Evolutionary conservation across 1,140 invertebrate genomes (phyloP), one percentile per base, ranked within the genome.

Genomic region (Drosophila pseudoobscura): DNA sequence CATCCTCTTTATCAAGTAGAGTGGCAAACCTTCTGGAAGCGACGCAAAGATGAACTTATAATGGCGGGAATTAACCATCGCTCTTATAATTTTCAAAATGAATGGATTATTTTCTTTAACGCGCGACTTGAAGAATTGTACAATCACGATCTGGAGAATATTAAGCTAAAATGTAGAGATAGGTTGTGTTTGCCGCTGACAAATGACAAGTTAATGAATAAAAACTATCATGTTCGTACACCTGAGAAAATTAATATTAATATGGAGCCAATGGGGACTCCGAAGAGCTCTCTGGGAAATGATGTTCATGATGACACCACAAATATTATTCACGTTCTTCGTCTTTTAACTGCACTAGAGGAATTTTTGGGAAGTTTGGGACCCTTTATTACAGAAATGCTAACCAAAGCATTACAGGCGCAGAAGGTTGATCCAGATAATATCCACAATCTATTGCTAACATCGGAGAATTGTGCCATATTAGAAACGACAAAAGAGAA

Each of bases 101-200:
- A 97, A 78, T 97, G 96, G 96, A 96, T 96, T 59, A 91, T 94
- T 22, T 96, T 94, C 84, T 97, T 96, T 95, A 96, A 95, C 74
- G 93, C 94, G 47, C 93, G 95, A 11, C 95, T 97, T 93, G 94
- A 95, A 26, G 95, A 96, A 66, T 89, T 97, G 1, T 95, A 96
- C 79, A 93, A 94, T 17, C 94, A 94, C 49, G 79, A 74, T 15
- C 53, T 90, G n/a, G 77, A 90, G 53, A 66, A 78, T 22, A 80
- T 91, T 2, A 91, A 89, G 57, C 39, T 93, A 35, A 92, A 94
- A 46, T 78, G 71, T 6, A 77, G 87, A 0, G 83, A 89, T 51
- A 69, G 82, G 8, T 15, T 91, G 24, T 84, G 74, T 44, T 54
- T 91, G 22, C 82, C 89, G 6, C 75, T 88, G 82, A 78, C 59